Evolutionary conservation across 2,797 vertebrate genomes (phyloP).

Genomic region (Hypotaenidia philippensis): DNA sequence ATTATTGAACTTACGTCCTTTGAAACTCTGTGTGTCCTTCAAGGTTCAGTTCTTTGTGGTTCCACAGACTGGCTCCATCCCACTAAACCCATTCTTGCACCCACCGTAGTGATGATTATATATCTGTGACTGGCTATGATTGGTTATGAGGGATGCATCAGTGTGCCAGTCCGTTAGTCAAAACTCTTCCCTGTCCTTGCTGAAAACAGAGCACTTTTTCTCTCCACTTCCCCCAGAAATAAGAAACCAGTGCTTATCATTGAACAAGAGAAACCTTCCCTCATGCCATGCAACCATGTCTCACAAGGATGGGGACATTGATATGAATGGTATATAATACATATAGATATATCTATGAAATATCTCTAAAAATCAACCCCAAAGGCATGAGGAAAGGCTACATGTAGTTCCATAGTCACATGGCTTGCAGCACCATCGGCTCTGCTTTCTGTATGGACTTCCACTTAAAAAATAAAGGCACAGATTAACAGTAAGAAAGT

Average conservation of each 20-base stretch:
- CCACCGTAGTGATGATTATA: not conserved
- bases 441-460: not conserved
- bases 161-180: not conserved
- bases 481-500: conserved; percentile 34
- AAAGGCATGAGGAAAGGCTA: not conserved
- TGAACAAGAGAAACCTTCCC: not conserved
- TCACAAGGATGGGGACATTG: not conserved
- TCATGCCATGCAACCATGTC: not conserved
- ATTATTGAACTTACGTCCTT: not conserved
- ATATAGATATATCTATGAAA: no score
- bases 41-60: not conserved
- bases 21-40: not conserved
- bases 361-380: no score
- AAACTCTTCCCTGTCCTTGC: not conserved
- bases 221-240: not conserved
- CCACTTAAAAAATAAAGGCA: conserved; percentile 32
- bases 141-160: not conserved
- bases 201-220: not conserved
- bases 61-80: not conserved
- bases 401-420: not conserved
- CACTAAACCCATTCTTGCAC: not conserved
- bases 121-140: not conserved
- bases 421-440: not conserved
- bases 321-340: not conserved
- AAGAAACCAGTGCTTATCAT: not conserved